A percentile compares a stretch with the other conserved stretches of the same genome.
Evolutionary conservation across 1,140 invertebrate genomes (phyloP).

Genomic region (Lepidurus packardi): DNA sequence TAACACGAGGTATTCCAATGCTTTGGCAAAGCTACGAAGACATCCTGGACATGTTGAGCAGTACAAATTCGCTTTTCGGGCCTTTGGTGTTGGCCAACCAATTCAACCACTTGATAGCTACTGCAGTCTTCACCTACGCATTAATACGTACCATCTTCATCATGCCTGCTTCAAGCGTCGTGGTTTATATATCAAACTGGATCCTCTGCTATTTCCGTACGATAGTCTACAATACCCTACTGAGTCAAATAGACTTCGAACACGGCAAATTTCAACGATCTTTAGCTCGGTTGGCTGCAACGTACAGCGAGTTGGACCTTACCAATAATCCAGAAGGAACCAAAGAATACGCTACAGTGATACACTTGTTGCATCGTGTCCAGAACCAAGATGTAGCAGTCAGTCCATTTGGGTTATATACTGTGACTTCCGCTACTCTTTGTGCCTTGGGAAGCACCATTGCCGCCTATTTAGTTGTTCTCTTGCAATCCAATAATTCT

Average conservation of each 20-base stretch:
- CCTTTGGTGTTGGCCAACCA: neutral
- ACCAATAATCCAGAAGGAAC: neutral
- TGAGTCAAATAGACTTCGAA: neutral
- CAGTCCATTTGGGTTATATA: neutral
- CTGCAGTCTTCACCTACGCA: neutral
- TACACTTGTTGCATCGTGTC: neutral
- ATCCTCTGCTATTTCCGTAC: neutral
- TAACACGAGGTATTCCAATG: neutral
- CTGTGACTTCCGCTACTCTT: neutral
- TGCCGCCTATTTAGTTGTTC: neutral
- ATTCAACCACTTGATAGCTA: neutral
- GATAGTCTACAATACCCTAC: neutral
- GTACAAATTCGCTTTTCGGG: neutral
- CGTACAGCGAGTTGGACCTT: neutral
- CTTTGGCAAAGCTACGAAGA: neutral
- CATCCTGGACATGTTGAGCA: neutral
- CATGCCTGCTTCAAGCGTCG: neutral
- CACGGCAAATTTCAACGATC: neutral
- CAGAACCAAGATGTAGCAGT: neutral
- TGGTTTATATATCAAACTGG: neutral
- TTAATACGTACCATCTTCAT: neutral
- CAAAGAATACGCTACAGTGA: neutral
- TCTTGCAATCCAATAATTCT: neutral
- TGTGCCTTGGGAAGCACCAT: neutral
- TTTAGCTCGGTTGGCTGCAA: neutral